Conservation (phyloP, 2,888 invertebrate genomes). For the Ochropacha duplaris region DNA sequence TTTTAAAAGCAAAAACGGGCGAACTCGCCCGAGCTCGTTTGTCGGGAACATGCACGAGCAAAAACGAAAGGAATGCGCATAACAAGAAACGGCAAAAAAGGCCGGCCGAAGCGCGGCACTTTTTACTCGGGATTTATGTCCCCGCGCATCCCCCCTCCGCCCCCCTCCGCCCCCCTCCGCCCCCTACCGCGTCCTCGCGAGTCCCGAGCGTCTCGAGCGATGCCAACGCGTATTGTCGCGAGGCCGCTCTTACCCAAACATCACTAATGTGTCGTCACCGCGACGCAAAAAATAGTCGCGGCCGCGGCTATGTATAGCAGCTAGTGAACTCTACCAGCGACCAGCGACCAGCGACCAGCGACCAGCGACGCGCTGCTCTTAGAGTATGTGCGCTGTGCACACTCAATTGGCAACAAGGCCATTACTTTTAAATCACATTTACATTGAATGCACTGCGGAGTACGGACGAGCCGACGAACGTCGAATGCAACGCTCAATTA, state of each 20-base stretch:
- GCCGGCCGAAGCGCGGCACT: constrained; percentile 47
- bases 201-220: constrained; percentile 1
- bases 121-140: constrained; percentile 72
- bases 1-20: constrained; percentile 54
- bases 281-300: constrained; percentile 30
- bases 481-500: constrained; percentile 66
- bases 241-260: constrained; percentile 22
- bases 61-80: constrained; percentile 70
- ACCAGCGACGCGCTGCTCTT: constrained; percentile 13
- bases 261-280: constrained; percentile 22
- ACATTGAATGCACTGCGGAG: constrained; percentile 72
- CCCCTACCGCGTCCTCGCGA: neutral
- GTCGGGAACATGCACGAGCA: constrained; percentile 60
- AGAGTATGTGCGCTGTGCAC: constrained; percentile 18
- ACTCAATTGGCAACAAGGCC: constrained; percentile 61
- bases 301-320: constrained; percentile 29
- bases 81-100: constrained; percentile 76
- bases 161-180: constrained; percentile 11
- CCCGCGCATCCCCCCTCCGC: constrained; percentile 25
- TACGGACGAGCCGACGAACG: constrained; percentile 36
- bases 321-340: constrained; percentile 20
- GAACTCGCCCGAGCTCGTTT: constrained; percentile 53
- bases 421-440: constrained; percentile 70
- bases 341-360: constrained; percentile 7
- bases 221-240: constrained; percentile 28